phyloP scores from a whole-genome alignment of 1,140 invertebrate species.

The Drosophila pachea region DNA sequence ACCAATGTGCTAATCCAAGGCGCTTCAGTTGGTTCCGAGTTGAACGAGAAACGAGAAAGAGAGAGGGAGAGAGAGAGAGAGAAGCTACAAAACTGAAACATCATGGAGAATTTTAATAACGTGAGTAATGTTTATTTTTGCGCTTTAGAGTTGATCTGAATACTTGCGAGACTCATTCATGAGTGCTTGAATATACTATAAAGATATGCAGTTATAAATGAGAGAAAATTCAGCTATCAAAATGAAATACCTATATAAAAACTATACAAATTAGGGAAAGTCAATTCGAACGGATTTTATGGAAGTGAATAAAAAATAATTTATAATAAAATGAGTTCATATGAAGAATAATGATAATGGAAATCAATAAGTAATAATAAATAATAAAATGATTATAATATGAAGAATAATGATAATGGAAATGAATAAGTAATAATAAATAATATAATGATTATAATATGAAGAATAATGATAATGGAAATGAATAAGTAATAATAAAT shows the following conservation, averaged over 20 bases:
- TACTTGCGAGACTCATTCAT: conserved; percentile 45
- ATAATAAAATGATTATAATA: no score
- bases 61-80: background rate
- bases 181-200: conserved; percentile 3
- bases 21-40: conserved; percentile 9
- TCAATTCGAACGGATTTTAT: no score
- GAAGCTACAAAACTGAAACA: conserved; percentile 17
- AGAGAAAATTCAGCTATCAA: background rate
- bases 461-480: no score
- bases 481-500: no score
- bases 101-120: conserved; percentile 50
- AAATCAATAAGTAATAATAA: no score
- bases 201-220: conserved; percentile 52
- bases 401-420: no score
- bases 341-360: no score
- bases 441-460: no score
- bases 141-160: conserved; percentile 6
- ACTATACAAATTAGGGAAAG: background rate
- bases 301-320: background rate
- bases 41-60: conserved; percentile 18
- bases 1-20: conserved; percentile 14
- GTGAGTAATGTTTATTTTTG: conserved; percentile 43
- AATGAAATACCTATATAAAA: background rate
- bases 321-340: no score
- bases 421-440: no score